phyloP scores from a whole-genome alignment of 2,888 invertebrate genomes.

The Mellilla xanthometata region DNA sequence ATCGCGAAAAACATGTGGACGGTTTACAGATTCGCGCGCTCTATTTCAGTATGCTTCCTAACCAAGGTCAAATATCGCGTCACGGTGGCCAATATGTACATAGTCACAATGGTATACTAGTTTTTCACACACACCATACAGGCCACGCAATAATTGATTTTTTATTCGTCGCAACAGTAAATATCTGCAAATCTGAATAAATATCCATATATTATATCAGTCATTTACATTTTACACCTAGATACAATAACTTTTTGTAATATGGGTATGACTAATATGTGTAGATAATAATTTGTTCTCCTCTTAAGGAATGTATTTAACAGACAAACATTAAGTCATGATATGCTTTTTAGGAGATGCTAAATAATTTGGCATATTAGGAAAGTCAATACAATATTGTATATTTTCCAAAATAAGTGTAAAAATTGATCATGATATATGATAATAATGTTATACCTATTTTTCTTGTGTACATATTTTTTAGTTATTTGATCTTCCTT shows the following conservation, averaged over 20 bases:
- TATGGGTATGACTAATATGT: background rate
- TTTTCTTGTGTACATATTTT: too few species aligned
- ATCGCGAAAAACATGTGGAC: slow-evolving; percentile 11
- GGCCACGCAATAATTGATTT: slow-evolving; percentile 6
- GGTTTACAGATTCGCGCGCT: slow-evolving; percentile 30
- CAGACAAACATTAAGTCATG: slow-evolving; percentile 6
- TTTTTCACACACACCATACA: slow-evolving; percentile 13
- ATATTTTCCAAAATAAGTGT: too few species aligned
- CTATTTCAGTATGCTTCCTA: slow-evolving; percentile 38
- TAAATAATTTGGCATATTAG: slow-evolving; percentile 4
- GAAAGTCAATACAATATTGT: too few species aligned
- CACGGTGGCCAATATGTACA: slow-evolving; percentile 12
- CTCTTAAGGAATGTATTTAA: background rate
- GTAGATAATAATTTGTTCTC: too few species aligned
- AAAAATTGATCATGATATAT: too few species aligned
- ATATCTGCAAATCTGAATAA: slow-evolving; percentile 25
- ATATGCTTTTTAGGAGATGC: slow-evolving; percentile 2
- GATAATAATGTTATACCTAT: too few species aligned
- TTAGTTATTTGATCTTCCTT: too few species aligned
- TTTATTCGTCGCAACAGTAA: slow-evolving; percentile 8
- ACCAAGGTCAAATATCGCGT: slow-evolving; percentile 36
- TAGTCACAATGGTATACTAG: slow-evolving; percentile 1
- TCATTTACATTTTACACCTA: slow-evolving; percentile 2
- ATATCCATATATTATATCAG: slow-evolving; percentile 21
- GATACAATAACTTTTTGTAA: background rate